A percentile compares a stretch with the other conserved stretches of the same genome.
Evolutionary conservation across 2,113 vertebrate species (phyloP).

Genomic region (Myotis davidii): DNA sequence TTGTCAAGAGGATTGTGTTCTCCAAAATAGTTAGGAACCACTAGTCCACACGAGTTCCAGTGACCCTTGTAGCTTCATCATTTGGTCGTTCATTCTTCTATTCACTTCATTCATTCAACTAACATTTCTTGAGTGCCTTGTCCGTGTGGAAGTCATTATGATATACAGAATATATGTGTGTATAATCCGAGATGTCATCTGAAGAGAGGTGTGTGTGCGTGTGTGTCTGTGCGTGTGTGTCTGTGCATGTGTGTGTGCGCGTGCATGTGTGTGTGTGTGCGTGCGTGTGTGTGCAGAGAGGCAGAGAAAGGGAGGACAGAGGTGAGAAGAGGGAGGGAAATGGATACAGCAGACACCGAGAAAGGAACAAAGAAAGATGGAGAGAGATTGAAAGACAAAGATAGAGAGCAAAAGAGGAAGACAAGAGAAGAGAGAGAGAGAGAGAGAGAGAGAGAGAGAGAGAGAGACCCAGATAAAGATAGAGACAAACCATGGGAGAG

Average conservation of each 20-base stretch:
- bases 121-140: not conserved
- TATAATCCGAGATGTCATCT: not conserved
- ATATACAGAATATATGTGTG: not conserved
- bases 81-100: not conserved
- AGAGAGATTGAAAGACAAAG: not conserved
- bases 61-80: not conserved
- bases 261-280: accelerated
- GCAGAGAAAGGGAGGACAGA: not conserved
- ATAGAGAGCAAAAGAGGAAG: not conserved
- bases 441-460: not conserved
- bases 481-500: not conserved
- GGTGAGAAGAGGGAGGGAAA: not conserved
- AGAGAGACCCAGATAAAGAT: not conserved
- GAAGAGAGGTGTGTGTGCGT: not conserved
- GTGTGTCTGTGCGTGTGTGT: too few relatives aligned
- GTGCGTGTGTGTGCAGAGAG: not conserved
- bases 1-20: not conserved
- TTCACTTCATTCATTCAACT: not conserved
- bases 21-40: not conserved
- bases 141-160: not conserved
- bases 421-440: not conserved
- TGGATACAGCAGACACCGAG: not conserved
- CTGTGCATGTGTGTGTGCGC: too few relatives aligned
- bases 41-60: not conserved
- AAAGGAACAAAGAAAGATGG: not conserved